Conservation (phyloP, 2,888 invertebrate genomes). For the Cheilosia vulpina region DNA sequence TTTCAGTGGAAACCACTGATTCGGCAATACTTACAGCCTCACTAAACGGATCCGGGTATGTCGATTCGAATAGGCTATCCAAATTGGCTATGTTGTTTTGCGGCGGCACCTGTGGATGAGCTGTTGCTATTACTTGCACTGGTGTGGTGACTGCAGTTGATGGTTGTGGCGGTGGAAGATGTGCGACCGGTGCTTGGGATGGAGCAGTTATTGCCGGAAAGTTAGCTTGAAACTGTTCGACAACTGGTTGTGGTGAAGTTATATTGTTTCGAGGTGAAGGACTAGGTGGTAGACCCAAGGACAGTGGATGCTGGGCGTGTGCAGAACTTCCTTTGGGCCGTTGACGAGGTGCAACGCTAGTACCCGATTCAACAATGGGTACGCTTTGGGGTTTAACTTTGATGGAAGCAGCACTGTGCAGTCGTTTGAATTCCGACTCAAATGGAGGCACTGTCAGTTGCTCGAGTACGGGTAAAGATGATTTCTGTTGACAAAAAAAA, state of each 20-base stretch:
- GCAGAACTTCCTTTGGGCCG: slow-evolving; percentile 88
- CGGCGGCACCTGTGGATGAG: slow-evolving; percentile 62
- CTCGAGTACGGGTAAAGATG: slow-evolving; percentile 87
- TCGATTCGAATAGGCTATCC: slow-evolving; percentile 87
- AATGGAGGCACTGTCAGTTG: slow-evolving; percentile 87
- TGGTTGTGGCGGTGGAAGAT: slow-evolving; percentile 76
- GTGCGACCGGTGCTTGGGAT: slow-evolving; percentile 74
- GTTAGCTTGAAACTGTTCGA: slow-evolving; percentile 83
- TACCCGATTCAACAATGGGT: slow-evolving; percentile 86
- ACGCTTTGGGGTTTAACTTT: slow-evolving; percentile 83
- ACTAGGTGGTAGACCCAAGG: slow-evolving; percentile 85
- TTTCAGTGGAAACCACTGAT: slow-evolving; percentile 75
- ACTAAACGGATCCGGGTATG: slow-evolving; percentile 89
- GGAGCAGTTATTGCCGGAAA: slow-evolving; percentile 80
- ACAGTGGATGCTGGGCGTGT: slow-evolving; percentile 83
- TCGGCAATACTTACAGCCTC: slow-evolving; percentile 81
- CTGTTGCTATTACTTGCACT: slow-evolving; percentile 57
- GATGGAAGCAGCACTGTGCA: slow-evolving; percentile 78
- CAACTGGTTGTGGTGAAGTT: slow-evolving; percentile 82
- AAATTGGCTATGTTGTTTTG: slow-evolving; percentile 77
- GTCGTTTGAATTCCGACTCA: slow-evolving; percentile 88
- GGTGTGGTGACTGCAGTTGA: slow-evolving; percentile 59
- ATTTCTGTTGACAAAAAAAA: slow-evolving; percentile 85
- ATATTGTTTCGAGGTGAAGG: slow-evolving; percentile 84
- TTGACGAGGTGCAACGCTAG: slow-evolving; percentile 92